Percentiles rank a stretch among this genome's conserved stretches.
phyloP scores from a whole-genome alignment of 2,113 vertebrate species.

The Pseudopipra pipra region DNA sequence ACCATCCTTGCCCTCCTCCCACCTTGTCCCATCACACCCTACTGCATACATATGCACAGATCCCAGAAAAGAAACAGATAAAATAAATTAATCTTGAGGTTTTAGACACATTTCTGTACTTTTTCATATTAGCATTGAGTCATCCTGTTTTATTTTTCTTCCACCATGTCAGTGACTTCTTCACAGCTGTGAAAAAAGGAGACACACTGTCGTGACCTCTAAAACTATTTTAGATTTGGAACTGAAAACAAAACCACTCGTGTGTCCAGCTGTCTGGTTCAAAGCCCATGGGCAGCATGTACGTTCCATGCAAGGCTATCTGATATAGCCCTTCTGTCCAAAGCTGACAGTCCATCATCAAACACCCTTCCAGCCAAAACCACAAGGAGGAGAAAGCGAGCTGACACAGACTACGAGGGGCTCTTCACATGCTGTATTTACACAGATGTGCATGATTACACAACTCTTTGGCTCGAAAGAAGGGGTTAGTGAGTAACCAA shows the following conservation, averaged over 20 bases:
- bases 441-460: constrained; percentile 5
- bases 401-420: background rate
- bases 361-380: constrained; percentile 9
- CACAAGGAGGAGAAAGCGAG: background rate
- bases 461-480: background rate
- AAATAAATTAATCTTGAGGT: background rate
- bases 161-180: background rate
- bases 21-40: background rate
- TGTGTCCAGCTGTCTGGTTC: background rate
- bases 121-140: background rate
- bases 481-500: background rate
- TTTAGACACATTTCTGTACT: background rate
- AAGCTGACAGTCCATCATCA: background rate
- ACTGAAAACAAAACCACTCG: background rate
- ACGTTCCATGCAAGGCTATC: background rate
- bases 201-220: background rate
- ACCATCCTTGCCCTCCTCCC: rapidly evolving
- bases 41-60: rapidly evolving
- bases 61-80: background rate
- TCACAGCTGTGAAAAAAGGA: background rate
- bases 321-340: background rate
- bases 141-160: background rate
- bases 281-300: background rate
- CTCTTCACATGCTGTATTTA: background rate
- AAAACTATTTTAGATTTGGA: constrained; percentile 3